Evolutionary conservation across 2,113 vertebrate genomes (phyloP).

Genomic region (Choloepus hoffmanni): DNA sequence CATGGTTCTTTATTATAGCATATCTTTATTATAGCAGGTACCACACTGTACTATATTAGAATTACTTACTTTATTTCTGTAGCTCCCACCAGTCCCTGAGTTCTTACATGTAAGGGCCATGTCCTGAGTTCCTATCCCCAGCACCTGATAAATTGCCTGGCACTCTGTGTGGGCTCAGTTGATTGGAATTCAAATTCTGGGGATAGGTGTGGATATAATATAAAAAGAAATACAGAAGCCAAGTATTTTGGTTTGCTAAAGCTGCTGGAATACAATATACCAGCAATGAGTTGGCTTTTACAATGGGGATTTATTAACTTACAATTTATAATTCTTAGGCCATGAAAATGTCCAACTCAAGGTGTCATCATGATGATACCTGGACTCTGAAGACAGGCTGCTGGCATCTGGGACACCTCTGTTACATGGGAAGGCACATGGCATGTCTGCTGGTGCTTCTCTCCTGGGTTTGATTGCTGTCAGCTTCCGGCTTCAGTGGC

Average conservation of each 20-base stretch:
- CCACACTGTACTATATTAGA: background rate
- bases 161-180: conserved; percentile 9
- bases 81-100: background rate
- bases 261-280: too few relatives aligned
- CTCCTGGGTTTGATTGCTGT: too few relatives aligned
- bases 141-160: background rate
- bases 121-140: background rate
- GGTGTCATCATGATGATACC: too few relatives aligned
- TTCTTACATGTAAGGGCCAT: background rate
- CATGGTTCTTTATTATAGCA: background rate
- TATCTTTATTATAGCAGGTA: background rate
- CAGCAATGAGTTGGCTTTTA: too few relatives aligned
- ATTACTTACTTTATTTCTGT: conserved; percentile 21
- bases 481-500: too few relatives aligned
- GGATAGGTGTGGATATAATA: background rate
- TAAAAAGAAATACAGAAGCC: conserved; percentile 43
- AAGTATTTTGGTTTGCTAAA: background rate
- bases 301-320: too few relatives aligned
- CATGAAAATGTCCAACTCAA: too few relatives aligned
- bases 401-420: too few relatives aligned
- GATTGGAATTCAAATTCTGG: conserved; percentile 39
- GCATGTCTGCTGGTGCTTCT: too few relatives aligned
- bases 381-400: too few relatives aligned
- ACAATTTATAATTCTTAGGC: too few relatives aligned
- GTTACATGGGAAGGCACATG: too few relatives aligned